Evolutionary conservation across 2,113 vertebrate species (phyloP).

Genomic region (mouse (Mus musculus)): GRCm39 chr1:102751501-102752000

Average conservation of each 20-base stretch:
- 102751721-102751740: slow-evolving; percentile 84
- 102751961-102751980: not conserved
- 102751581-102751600: not conserved
- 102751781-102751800: slow-evolving; percentile 74
- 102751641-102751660: not conserved
- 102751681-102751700: not conserved
- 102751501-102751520: not conserved
- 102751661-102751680: not conserved
- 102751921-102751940: not conserved
- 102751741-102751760: slow-evolving; percentile 82
- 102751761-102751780: slow-evolving; percentile 59
- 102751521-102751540: not conserved
- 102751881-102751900: slow-evolving; percentile 44
- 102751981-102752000: slow-evolving; percentile 42
- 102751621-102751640: not conserved
- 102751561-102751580: not conserved
- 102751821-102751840: slow-evolving; percentile 69
- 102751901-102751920: slow-evolving; percentile 64
- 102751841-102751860: slow-evolving; percentile 73
- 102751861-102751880: not conserved
- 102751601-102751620: no score
- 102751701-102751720: slow-evolving; percentile 80
- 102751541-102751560: not conserved
- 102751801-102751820: slow-evolving; percentile 80
- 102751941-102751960: not conserved